These are phyloP conservation scores for Ceramica pisi DNA, from an alignment of 2,888 invertebrate genomes.

Conservation along the genomic window DNA sequence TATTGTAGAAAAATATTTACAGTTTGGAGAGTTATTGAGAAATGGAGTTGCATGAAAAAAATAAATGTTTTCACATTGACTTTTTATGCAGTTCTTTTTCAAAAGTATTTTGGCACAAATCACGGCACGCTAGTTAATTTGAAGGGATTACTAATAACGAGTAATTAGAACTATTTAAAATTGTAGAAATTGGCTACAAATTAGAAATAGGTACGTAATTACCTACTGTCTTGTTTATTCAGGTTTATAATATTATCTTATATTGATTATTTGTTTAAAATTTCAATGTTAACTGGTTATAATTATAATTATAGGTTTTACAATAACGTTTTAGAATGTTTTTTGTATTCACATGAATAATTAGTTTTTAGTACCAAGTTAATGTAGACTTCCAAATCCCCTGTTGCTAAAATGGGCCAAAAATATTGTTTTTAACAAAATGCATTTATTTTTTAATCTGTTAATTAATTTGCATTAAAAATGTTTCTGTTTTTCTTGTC, in stretches of 20 bases:
- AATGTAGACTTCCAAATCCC: constrained; percentile 56
- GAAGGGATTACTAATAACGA: constrained; percentile 2
- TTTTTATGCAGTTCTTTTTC: constrained; percentile 25
- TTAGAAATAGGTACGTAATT: constrained; percentile 33
- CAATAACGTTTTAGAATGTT: constrained; percentile 41
- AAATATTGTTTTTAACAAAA: constrained; percentile 41
- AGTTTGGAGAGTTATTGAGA: neutral
- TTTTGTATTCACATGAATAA: constrained; percentile 46
- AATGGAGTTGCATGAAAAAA: constrained; percentile 19
- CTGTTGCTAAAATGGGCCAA: constrained; percentile 58
- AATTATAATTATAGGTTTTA: constrained; percentile 56
- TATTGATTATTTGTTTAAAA: constrained; percentile 50
- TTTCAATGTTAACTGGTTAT: constrained; percentile 59
- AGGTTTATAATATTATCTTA: constrained; percentile 32
- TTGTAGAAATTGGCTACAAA: constrained; percentile 50
- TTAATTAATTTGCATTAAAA: constrained; percentile 43
- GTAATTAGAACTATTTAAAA: constrained; percentile 25
- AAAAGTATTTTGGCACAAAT: constrained; percentile 49
- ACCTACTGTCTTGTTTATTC: constrained; percentile 37
- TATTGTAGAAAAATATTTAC: constrained; percentile 14
- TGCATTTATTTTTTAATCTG: constrained; percentile 65
- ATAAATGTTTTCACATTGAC: no score
- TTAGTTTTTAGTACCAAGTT: constrained; percentile 50
- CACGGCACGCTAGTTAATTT: constrained; percentile 43
- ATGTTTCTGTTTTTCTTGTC: constrained; percentile 16